phyloP scores from a whole-genome alignment of 2,888 invertebrate genomes.

The Ophioninae sp. region DNA sequence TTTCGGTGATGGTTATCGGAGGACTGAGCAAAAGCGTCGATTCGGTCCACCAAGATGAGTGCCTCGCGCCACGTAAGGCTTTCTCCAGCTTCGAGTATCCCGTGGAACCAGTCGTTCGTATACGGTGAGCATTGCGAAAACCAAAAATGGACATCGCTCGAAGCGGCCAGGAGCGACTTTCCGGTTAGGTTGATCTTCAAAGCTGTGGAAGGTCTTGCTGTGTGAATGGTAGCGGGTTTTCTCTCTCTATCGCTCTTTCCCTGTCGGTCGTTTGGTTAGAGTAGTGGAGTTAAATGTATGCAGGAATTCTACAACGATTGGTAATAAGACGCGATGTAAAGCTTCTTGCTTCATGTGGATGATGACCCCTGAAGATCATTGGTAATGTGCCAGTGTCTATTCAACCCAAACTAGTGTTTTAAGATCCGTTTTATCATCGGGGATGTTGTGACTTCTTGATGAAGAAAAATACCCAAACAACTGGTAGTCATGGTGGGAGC shows the following conservation, averaged over 20 bases:
- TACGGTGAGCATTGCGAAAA: slow-evolving; percentile 34
- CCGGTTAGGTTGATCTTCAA: slow-evolving; percentile 22
- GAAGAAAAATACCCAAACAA: not conserved
- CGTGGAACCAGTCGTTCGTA: slow-evolving; percentile 45
- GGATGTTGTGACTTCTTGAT: not conserved
- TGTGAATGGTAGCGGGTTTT: slow-evolving; percentile 4
- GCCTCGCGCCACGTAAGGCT: slow-evolving; percentile 33
- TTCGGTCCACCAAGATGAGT: slow-evolving; percentile 17
- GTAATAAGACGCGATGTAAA: slow-evolving; percentile 16
- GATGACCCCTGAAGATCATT: slow-evolving; percentile 56
- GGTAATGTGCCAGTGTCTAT: not conserved
- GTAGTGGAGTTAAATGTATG: not conserved
- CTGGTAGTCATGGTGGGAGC: slow-evolving; percentile 67
- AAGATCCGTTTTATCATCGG: not conserved
- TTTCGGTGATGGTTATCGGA: not conserved
- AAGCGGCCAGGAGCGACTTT: slow-evolving; percentile 15
- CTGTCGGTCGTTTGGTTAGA: not conserved
- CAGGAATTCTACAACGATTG: slow-evolving; percentile 15
- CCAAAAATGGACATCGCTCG: slow-evolving; percentile 34
- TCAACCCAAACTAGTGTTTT: not conserved
- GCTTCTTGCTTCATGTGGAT: slow-evolving; percentile 42
- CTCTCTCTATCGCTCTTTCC: not conserved
- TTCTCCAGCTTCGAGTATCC: slow-evolving; percentile 26
- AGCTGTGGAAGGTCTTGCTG: slow-evolving; percentile 26
- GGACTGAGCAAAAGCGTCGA: not conserved